Evolutionary conservation across 2,888 invertebrate genomes (phyloP), one percentile per base, ranked within the genome.

Genomic region (Apamea epomidion): DNA sequence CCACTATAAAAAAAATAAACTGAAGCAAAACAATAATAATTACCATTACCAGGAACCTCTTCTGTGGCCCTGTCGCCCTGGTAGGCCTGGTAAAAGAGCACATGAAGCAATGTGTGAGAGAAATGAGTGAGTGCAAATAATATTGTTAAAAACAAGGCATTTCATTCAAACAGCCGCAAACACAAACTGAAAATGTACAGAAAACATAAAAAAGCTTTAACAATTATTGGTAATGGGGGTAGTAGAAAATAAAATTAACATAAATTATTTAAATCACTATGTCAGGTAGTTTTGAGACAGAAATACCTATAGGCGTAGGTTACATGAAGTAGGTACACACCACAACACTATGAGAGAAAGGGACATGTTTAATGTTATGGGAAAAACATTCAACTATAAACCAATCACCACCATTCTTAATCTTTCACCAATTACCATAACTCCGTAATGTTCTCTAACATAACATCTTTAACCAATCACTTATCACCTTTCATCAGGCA

Each of bases 121-220:
- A 78, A 78, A 80, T 83, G 81, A 84, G 87, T 81, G 81, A 89
- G 88, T 86, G 85, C 90, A 92, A 91, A 83, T 83, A 89, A 83
- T 76, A 90, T 88, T 84, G 89, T 90, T 91, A 91, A 89, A 81
- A 83, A 85, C 78, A 83, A 88, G 87, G 83, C 88, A 85, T 86
- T 78, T 74, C 74, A 82, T 76, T 82, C 74, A 67, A 80, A 87
- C 76, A 82, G 81, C 86, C 1, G 84, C 90, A 85, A 88, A 88
- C 84, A 76, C 65, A 89, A 89, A 91, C 91, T 91, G 90, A 89
- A 92, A 92, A 89, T 88, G 78, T 83, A 88, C 78, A 88, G 68
- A 90, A 75, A 91, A 90, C 81, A 89, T 83, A 88, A 88, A 89
- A 90, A 90, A 89, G 86, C 78, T 64, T 83, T 73, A 75, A 78